These are phyloP conservation scores for Cichladusa arquata DNA, from an alignment of 2,113 vertebrate species.

Conservation along the genomic window DNA sequence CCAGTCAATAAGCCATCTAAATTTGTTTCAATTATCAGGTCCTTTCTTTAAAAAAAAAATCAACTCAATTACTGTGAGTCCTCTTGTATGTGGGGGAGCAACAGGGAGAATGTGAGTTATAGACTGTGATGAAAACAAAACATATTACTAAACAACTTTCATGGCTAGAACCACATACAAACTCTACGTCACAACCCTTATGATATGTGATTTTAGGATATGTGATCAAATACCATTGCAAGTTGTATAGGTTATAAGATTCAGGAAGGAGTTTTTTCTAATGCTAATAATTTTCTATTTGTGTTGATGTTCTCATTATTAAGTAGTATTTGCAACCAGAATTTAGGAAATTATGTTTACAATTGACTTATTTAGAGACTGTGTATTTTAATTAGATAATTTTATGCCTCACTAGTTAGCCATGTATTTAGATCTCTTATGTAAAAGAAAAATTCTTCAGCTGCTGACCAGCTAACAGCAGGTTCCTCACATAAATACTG, in stretches of 20 bases:
- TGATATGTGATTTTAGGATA: not conserved
- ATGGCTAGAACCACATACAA: not conserved
- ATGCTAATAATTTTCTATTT: not conserved
- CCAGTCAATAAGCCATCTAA: not conserved
- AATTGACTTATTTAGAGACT: not conserved
- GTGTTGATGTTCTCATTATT: not conserved
- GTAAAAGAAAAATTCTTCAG: not conserved
- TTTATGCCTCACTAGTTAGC: not conserved
- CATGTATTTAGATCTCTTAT: not conserved
- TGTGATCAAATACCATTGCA: not conserved
- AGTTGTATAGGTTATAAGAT: not conserved
- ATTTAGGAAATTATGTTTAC: not conserved
- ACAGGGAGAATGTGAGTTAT: not conserved
- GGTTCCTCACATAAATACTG: not conserved
- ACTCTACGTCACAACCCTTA: not conserved
- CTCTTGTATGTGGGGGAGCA: not conserved
- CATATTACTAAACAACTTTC: not conserved
- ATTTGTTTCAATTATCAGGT: not conserved
- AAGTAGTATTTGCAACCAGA: not conserved
- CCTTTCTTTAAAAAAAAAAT: not conserved
- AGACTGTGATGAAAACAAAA: not conserved
- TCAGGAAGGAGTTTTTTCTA: not conserved
- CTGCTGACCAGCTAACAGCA: not conserved
- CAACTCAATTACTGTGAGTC: not conserved
- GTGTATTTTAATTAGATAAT: not conserved